Conservation (phyloP, 2,113 vertebrate genomes). For the Neolamprologus sp. region DNA sequence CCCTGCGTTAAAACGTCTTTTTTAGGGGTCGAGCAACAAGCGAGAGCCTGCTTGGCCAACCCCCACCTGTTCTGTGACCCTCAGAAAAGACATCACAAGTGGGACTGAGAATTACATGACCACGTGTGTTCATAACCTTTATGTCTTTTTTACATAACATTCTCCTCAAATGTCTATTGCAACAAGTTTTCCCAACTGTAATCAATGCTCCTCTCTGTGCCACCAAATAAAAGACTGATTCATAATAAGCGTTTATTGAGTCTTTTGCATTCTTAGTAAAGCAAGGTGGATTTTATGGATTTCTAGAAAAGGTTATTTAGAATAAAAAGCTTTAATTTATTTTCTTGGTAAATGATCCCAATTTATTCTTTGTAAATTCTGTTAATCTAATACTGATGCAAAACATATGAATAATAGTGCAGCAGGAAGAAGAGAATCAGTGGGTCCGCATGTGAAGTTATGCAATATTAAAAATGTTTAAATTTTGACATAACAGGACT, state of each 20-base stretch:
- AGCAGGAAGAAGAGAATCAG: neutral
- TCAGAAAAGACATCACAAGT: neutral
- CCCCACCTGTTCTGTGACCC: neutral
- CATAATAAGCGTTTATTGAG: neutral
- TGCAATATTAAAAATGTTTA: neutral
- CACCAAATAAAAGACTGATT: neutral
- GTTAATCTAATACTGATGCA: neutral
- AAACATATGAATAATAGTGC: neutral
- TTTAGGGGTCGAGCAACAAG: neutral
- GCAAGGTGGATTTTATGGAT: neutral
- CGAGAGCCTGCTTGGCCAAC: neutral
- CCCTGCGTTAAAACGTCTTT: neutral
- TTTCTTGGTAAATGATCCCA: neutral
- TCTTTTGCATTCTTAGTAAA: neutral
- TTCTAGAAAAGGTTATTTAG: neutral
- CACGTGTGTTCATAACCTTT: neutral
- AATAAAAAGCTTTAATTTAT: neutral
- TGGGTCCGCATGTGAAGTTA: neutral
- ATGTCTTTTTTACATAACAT: neutral
- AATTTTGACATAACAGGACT: neutral
- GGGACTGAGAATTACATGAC: neutral
- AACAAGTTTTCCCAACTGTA: neutral
- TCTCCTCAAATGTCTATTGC: neutral
- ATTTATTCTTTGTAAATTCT: neutral
- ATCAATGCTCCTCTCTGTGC: neutral